Percentiles rank a stretch among this genome's conserved stretches.
Evolutionary conservation across 2,113 vertebrate species (phyloP).

Genomic region (Chaenogobius annularis): DNA sequence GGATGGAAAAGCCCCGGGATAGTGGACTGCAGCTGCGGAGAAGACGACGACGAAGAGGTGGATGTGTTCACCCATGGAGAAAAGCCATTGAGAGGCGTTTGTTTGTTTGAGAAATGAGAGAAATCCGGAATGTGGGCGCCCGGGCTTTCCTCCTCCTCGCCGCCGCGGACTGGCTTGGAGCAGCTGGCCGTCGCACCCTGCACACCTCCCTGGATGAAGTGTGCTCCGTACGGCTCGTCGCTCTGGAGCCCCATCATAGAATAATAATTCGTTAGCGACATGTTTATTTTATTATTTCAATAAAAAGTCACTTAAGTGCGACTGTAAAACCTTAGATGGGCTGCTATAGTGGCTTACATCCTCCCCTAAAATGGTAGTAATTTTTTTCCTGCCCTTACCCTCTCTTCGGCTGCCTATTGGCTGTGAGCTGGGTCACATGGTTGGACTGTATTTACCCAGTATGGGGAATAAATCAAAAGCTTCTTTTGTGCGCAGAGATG

Average conservation of each 20-base stretch:
- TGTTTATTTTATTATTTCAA: slow-evolving; percentile 78
- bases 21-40: slow-evolving; percentile 61
- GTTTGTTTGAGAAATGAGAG: slow-evolving; percentile 69
- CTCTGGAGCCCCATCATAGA: slow-evolving; percentile 73
- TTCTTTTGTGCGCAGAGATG: slow-evolving; percentile 64
- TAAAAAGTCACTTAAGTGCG: slow-evolving; percentile 74
- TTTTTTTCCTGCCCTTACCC: slow-evolving; percentile 65
- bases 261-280: slow-evolving; percentile 79
- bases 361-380: slow-evolving; percentile 74
- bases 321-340: slow-evolving; percentile 74
- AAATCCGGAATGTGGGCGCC: slow-evolving; percentile 68
- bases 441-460: slow-evolving; percentile 61
- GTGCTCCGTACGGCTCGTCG: slow-evolving; percentile 71
- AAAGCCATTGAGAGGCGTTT: slow-evolving; percentile 55
- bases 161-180: slow-evolving; percentile 58
- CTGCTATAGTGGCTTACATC: slow-evolving; percentile 71
- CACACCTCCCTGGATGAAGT: slow-evolving; percentile 70
- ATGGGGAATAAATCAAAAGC: slow-evolving; percentile 58
- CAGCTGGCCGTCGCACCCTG: slow-evolving; percentile 64
- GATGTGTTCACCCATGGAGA: slow-evolving; percentile 64
- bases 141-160: slow-evolving; percentile 51
- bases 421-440: slow-evolving; percentile 61
- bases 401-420: slow-evolving; percentile 67
- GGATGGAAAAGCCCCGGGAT: slow-evolving; percentile 63
- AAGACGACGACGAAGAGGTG: slow-evolving; percentile 38